These are phyloP conservation scores for Oligia strigilis DNA, from an alignment of 2,888 invertebrate genomes.

Conservation along the genomic window DNA sequence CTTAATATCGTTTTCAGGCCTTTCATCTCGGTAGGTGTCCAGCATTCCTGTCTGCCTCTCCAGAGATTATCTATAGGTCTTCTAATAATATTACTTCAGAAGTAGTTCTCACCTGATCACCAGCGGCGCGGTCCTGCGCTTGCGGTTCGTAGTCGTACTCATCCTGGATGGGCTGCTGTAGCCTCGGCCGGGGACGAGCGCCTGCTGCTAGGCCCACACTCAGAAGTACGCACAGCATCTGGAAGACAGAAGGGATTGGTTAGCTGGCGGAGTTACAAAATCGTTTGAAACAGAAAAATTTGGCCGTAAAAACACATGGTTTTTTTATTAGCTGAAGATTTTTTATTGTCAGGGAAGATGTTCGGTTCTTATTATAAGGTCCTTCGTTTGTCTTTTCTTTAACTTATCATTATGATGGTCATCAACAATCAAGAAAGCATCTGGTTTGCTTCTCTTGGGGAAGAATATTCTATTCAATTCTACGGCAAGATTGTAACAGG, in stretches of 20 bases:
- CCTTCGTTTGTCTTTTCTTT: slow-evolving; percentile 9
- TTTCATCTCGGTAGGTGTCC: background rate
- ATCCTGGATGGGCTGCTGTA: slow-evolving; percentile 80
- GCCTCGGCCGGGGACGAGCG: slow-evolving; percentile 81
- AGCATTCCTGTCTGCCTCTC: background rate
- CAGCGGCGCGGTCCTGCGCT: slow-evolving; percentile 81
- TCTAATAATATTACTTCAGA: background rate
- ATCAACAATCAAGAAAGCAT: background rate
- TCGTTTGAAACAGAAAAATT: background rate
- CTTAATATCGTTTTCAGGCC: no score
- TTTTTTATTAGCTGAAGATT: background rate
- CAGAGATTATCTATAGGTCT: background rate
- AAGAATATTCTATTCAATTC: no score
- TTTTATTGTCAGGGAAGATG: background rate
- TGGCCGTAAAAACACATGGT: background rate
- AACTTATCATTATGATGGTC: background rate
- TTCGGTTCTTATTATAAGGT: background rate
- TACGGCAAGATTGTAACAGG: background rate
- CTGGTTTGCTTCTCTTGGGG: background rate
- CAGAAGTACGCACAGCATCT: slow-evolving; percentile 82
- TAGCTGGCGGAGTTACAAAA: background rate
- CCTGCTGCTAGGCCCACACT: slow-evolving; percentile 77
- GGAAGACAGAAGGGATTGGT: slow-evolving; percentile 65
- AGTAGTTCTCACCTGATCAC: slow-evolving; percentile 78
- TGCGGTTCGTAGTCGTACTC: slow-evolving; percentile 86